Evolutionary conservation across 2,113 vertebrate genomes (phyloP), one percentile per base, ranked within the genome.

Genomic region (Sceloporus tristichus): DNA sequence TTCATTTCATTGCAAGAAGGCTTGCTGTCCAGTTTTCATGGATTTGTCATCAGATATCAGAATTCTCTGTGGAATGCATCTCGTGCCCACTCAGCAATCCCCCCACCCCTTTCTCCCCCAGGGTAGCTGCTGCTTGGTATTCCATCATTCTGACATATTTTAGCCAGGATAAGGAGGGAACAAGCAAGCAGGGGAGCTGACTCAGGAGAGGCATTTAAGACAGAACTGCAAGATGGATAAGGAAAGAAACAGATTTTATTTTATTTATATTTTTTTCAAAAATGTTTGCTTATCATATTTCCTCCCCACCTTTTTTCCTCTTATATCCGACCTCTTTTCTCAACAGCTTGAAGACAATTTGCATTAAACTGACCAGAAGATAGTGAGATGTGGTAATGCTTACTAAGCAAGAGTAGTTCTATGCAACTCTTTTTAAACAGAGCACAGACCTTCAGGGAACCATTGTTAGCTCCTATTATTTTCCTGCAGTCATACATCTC

Each of bases 91-190:
- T 95, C 95, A 95, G 93, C 94, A 94, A 87, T 92, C 90, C 87
- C 87, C 78, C 84, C 42, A 38, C 34, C 34, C 56, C 79, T 34
- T 94, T 94, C 93, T 92, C 91, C 87, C 78, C 90, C 29, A 48
- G 89, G 87, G 89, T 94, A 93, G 85, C 84, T 95, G 91, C 86
- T 93, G 84, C 14, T 11, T 93, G 94, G 93, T 95, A 88, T 90
- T 96, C 95, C 95, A 96, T 96, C 94, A 96, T 91, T 91, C 92
- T 96, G 95, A 96, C 94, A 95, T 92, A 94, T 92, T 94, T 95
- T 92, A 87, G 2, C 94, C 88, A 87, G 87, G 88, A 94, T 93
- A 95, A 95, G 92, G 92, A 93, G 90, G 91, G 93, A 93, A 86
- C 90, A 96, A 95, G 95, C 93, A 96, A 91, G 90, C 91, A 87